Base-by-base conservation (phyloP, 2,113 vertebrate genomes). In the Ardeotis arabs region DNA sequence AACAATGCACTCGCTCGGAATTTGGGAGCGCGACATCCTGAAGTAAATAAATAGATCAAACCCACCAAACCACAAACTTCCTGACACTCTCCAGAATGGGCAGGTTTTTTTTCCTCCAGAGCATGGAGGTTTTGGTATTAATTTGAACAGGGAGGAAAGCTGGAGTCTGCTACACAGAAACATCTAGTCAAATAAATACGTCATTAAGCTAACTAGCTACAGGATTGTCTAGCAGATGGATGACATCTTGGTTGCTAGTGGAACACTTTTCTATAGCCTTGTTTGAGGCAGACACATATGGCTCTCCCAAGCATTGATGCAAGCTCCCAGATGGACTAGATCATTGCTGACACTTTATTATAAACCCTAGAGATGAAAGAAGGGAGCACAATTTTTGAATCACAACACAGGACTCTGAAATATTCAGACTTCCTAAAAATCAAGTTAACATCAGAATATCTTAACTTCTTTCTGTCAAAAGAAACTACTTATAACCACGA, bases 301-400 rank as follows among this genome's bases (percentile, higher is more conserved):
- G 96, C 96, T 95, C 95, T 95, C 91, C 94, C 91, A 96, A 97
- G 96, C 89, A 96, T 69, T 96, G 96, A 97, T 93, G 94, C 96
- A 96, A 96, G 96, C 81, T 97, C 96, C 91, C 96, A 97, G 96
- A 96, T 97, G 95, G 96, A 96, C 92, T 95, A 95, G 95, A 96
- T 97, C 96, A 96, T 35, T 96, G 92, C 93, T 96, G 96, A 96
- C 92, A 95, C 95, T 93, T 96, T 96, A 96, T 96, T 97, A 93
- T 96, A 97, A 97, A 95, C 83, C 92, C 89, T 58, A 78, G 86
- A 92, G 93, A 96, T 95, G 94, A 96, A 97, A 97, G 96, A 95
- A 97, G 67, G 81, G 81, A 96, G 96, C 77, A 96, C 83, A 96
- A 64, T 95, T 96, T 96, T 96, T 95, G 81, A 96, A 85, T 95